These are phyloP conservation scores for Holcopasites calliopsidis DNA, from an alignment of 1,140 invertebrate genomes.

Conservation along the genomic window DNA sequence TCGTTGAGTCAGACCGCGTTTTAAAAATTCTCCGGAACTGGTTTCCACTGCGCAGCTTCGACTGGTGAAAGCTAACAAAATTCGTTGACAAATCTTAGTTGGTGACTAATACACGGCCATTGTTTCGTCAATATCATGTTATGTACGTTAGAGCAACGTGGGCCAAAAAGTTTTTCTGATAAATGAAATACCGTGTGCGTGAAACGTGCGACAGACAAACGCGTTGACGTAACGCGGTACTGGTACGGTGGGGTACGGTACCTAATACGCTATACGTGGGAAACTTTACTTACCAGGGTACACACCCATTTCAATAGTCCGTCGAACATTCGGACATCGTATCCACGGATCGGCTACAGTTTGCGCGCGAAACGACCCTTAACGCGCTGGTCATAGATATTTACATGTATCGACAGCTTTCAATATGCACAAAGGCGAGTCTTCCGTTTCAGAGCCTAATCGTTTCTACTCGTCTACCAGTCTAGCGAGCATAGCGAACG, in stretches of 20 bases:
- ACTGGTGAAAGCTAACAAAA: constrained; percentile 15
- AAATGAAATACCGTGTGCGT: background rate
- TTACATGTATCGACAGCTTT: too few species aligned
- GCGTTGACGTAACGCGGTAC: background rate
- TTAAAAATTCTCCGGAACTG: constrained; percentile 27
- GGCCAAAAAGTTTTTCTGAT: background rate
- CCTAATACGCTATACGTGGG: constrained; percentile 37
- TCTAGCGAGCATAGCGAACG: background rate
- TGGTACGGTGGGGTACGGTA: background rate
- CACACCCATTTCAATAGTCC: constrained; percentile 32
- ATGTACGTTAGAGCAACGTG: too few species aligned
- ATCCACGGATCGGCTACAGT: background rate
- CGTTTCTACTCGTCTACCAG: too few species aligned
- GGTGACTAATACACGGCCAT: background rate
- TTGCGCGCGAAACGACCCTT: constrained; percentile 5
- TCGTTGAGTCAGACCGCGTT: background rate
- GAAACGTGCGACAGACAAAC: constrained; percentile 2
- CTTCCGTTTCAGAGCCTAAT: too few species aligned
- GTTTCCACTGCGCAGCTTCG: background rate
- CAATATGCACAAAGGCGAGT: too few species aligned
- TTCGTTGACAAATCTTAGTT: background rate
- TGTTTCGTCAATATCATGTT: background rate
- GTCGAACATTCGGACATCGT: constrained; percentile 26
- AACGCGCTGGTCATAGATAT: background rate
- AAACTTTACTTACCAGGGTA: constrained; percentile 25